A percentile compares a stretch with the other conserved stretches of the same genome.
Evolutionary conservation across 2,797 vertebrate species (phyloP).

Genomic region (Podargus strigoides): DNA sequence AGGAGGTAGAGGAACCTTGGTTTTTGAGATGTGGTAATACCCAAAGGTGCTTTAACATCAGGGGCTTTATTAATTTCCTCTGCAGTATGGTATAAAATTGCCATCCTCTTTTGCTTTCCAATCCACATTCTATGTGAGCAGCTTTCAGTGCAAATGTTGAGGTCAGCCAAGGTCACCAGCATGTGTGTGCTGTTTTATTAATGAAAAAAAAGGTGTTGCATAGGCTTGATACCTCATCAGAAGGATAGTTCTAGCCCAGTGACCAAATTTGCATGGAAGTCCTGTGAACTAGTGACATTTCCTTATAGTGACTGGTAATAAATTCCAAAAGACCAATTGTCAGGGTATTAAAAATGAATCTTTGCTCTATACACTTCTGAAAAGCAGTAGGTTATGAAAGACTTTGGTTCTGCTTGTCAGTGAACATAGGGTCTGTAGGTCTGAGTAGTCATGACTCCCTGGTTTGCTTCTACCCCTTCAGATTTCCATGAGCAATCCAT

Average conservation of each 20-base stretch:
- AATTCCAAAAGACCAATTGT: background rate
- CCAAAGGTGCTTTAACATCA: background rate
- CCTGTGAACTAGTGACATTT: background rate
- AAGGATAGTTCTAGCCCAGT: background rate
- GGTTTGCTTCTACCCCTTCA: background rate
- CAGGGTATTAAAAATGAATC: background rate
- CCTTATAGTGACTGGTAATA: background rate
- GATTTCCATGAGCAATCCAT: background rate
- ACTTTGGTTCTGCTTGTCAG: background rate
- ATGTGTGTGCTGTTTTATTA: background rate
- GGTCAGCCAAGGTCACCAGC: background rate
- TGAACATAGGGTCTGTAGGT: background rate
- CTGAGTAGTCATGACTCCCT: background rate
- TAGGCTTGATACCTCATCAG: background rate
- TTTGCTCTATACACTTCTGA: background rate
- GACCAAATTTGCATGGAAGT: background rate
- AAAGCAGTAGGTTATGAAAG: background rate
- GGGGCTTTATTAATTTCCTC: background rate
- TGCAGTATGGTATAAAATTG: background rate
- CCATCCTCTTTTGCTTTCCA: background rate
- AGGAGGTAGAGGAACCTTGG: background rate
- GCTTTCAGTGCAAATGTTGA: background rate
- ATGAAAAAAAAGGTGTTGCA: background rate
- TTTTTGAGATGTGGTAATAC: background rate
- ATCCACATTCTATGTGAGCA: background rate